Conservation (phyloP, 2,888 invertebrate genomes). For the Brenthis hecate region DNA sequence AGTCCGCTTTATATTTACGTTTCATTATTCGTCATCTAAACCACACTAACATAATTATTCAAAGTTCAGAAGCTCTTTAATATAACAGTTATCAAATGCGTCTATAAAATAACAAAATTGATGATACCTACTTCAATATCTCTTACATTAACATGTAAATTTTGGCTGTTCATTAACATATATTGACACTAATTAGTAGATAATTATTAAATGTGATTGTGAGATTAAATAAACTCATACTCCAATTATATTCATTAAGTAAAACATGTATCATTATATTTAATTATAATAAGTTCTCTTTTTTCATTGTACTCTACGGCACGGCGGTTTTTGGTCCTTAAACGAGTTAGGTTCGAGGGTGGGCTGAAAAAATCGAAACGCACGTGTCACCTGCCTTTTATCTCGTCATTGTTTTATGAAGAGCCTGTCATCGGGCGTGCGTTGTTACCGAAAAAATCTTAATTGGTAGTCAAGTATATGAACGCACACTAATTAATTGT, state of each 20-base stretch:
- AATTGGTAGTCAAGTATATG: slow-evolving; percentile 26
- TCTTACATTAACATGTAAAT: slow-evolving; percentile 13
- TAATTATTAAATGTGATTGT: slow-evolving; percentile 19
- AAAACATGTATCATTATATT: slow-evolving; percentile 16
- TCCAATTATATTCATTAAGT: slow-evolving; percentile 16
- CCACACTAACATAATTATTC: not conserved
- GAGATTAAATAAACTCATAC: slow-evolving; percentile 10
- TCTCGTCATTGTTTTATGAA: slow-evolving; percentile 56
- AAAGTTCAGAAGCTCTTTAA: not conserved
- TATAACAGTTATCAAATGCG: not conserved
- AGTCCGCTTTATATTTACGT: too few relatives aligned
- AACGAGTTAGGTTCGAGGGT: slow-evolving; percentile 61
- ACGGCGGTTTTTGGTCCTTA: slow-evolving; percentile 16
- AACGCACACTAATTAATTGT: not conserved
- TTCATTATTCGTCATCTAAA: too few relatives aligned
- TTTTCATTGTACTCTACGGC: not conserved
- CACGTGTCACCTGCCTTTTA: slow-evolving; percentile 74
- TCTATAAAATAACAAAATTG: slow-evolving; percentile 4
- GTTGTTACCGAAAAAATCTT: slow-evolving; percentile 47
- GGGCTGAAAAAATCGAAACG: slow-evolving; percentile 58
- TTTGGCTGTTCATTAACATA: slow-evolving; percentile 11
- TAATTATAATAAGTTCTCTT: slow-evolving; percentile 3
- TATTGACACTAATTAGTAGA: slow-evolving; percentile 19
- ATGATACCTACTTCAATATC: slow-evolving; percentile 7
- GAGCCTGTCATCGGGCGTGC: slow-evolving; percentile 48